These are phyloP conservation scores for Apteryx mantelli DNA, from an alignment of 2,113 vertebrate genomes.

Conservation along the genomic window DNA sequence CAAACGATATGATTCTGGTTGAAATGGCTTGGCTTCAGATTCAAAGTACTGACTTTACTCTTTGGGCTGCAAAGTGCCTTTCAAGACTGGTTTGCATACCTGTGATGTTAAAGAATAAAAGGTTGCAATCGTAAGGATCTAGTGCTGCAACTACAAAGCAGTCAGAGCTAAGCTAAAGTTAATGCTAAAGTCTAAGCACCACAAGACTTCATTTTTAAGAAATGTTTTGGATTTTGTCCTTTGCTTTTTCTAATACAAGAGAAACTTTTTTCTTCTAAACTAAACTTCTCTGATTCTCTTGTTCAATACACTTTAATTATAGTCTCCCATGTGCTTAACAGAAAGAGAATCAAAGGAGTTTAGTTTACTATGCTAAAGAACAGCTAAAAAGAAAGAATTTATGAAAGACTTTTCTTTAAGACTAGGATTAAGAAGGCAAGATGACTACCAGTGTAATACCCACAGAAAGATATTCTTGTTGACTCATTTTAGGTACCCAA, in stretches of 20 bases:
- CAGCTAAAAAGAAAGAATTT: accelerated
- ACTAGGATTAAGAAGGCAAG: background rate
- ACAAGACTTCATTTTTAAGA: background rate
- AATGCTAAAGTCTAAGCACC: accelerated
- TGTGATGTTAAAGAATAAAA: background rate
- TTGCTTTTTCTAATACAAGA: background rate
- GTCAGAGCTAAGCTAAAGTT: background rate
- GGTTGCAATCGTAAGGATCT: background rate
- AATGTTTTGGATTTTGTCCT: background rate
- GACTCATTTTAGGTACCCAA: background rate
- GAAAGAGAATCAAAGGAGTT: too few species aligned
- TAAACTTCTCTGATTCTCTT: too few species aligned
- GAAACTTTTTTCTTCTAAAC: background rate
- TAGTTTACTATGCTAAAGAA: background rate
- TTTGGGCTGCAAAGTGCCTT: background rate
- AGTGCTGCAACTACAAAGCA: background rate
- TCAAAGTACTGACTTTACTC: background rate
- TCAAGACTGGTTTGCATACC: background rate
- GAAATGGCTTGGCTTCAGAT: background rate
- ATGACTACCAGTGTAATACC: background rate
- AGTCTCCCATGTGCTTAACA: too few species aligned
- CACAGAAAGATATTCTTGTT: background rate
- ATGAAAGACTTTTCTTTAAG: background rate
- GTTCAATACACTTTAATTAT: too few species aligned
- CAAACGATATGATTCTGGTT: background rate